These are phyloP conservation scores for Mormyrops boulengeri DNA, from an alignment of 2,797 vertebrate genomes.

Conservation along the genomic window DNA sequence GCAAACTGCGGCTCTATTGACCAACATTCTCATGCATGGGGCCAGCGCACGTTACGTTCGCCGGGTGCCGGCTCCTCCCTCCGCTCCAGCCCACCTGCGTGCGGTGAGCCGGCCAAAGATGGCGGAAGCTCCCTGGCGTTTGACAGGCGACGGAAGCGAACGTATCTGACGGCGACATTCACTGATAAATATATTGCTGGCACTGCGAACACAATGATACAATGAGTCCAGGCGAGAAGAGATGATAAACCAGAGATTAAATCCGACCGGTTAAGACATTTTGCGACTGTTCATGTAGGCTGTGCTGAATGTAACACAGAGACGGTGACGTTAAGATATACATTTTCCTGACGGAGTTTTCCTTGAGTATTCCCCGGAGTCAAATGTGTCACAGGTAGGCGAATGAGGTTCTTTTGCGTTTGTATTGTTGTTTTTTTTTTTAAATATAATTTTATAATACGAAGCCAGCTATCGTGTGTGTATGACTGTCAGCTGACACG, in stretches of 20 bases:
- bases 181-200: neutral
- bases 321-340: constrained; percentile 27
- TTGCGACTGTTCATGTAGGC: neutral
- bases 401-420: neutral
- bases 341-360: neutral
- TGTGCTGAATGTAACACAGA: neutral
- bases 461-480: neutral
- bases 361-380: neutral
- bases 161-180: neutral
- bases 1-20: neutral
- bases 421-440: neutral
- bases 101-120: constrained; percentile 50
- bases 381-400: constrained; percentile 48
- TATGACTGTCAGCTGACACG: constrained; percentile 40
- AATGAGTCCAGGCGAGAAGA: neutral
- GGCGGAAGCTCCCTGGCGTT: constrained; percentile 47
- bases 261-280: neutral
- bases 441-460: neutral
- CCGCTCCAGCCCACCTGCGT: constrained; percentile 38
- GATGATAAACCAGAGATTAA: neutral
- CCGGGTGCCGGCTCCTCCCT: constrained; percentile 35
- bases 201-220: neutral
- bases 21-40: neutral
- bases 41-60: neutral
- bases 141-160: neutral